Evolutionary conservation across 1,140 invertebrate genomes (phyloP).

Genomic region (Nilaparvata lugens): DNA sequence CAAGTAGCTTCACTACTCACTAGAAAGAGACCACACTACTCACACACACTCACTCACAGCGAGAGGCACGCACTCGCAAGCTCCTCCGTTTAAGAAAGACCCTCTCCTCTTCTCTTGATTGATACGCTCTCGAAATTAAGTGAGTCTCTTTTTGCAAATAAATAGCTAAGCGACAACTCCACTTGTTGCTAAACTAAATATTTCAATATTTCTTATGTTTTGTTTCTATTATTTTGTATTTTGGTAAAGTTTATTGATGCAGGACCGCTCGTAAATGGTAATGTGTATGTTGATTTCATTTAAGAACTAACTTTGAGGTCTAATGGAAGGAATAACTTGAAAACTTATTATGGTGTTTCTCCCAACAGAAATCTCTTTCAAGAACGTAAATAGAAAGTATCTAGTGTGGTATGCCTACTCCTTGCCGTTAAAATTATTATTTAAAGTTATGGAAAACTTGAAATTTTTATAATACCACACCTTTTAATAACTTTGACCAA

Average conservation of each 20-base stretch:
- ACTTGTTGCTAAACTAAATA: background rate
- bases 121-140: conserved; percentile 1
- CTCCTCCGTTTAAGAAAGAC: conserved; percentile 3
- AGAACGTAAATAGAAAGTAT: no score
- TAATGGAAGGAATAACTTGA: no score
- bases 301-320: conserved; percentile 10
- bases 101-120: background rate
- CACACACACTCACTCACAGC: background rate
- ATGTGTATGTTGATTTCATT: conserved; percentile 12
- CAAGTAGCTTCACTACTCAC: conserved; percentile 1
- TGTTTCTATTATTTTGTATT: conserved; percentile 2
- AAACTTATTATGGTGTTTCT: background rate
- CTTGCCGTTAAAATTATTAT: no score
- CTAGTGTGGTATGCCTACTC: no score
- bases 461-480: no score
- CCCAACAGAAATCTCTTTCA: no score
- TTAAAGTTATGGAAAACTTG: no score
- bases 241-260: background rate
- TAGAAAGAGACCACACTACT: background rate
- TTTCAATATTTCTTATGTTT: conserved; percentile 6
- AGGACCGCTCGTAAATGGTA: conserved; percentile 15
- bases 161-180: background rate
- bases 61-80: no score
- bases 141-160: background rate
- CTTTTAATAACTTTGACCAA: no score